These are phyloP conservation scores for Diachrysia chrysitis DNA, from an alignment of 2,888 invertebrate species.

Conservation along the genomic window DNA sequence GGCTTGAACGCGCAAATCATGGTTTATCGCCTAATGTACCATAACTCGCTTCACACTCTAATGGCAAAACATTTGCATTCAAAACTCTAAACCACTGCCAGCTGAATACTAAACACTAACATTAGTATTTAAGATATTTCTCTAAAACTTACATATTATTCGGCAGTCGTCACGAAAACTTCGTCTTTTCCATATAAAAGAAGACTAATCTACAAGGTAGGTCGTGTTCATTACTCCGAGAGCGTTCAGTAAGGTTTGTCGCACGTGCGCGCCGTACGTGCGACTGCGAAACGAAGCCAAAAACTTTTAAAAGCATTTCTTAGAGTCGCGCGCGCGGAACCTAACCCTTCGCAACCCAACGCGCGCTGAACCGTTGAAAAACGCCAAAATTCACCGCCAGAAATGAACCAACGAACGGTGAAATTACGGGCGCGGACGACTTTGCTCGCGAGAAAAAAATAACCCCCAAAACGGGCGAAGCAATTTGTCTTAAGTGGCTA, in stretches of 20 bases:
- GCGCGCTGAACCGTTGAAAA: slow-evolving; percentile 54
- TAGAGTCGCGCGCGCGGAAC: slow-evolving; percentile 29
- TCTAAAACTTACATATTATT: background rate
- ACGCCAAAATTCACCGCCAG: slow-evolving; percentile 56
- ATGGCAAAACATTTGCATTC: slow-evolving; percentile 19
- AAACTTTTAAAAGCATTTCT: slow-evolving; percentile 32
- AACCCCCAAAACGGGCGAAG: slow-evolving; percentile 71
- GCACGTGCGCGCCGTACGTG: slow-evolving; percentile 19
- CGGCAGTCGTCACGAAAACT: slow-evolving; percentile 13
- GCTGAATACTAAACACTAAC: background rate
- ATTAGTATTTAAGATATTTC: slow-evolving; percentile 17
- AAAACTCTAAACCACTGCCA: background rate
- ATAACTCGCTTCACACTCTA: slow-evolving; percentile 20
- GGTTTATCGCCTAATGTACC: slow-evolving; percentile 35
- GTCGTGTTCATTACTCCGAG: slow-evolving; percentile 44
- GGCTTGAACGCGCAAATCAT: slow-evolving; percentile 26
- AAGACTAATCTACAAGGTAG: slow-evolving; percentile 35
- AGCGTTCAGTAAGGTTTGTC: slow-evolving; percentile 30
- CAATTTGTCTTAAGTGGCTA: slow-evolving; percentile 85
- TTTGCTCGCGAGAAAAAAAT: slow-evolving; percentile 67
- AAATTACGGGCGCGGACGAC: slow-evolving; percentile 72
- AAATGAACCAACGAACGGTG: slow-evolving; percentile 74
- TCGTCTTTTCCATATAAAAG: slow-evolving; percentile 26
- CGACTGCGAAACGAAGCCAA: slow-evolving; percentile 20
- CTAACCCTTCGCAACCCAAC: slow-evolving; percentile 48